These are phyloP conservation scores for Drosophila erecta DNA, from an alignment of 1,140 invertebrate species.

Conservation along the genomic window DNA sequence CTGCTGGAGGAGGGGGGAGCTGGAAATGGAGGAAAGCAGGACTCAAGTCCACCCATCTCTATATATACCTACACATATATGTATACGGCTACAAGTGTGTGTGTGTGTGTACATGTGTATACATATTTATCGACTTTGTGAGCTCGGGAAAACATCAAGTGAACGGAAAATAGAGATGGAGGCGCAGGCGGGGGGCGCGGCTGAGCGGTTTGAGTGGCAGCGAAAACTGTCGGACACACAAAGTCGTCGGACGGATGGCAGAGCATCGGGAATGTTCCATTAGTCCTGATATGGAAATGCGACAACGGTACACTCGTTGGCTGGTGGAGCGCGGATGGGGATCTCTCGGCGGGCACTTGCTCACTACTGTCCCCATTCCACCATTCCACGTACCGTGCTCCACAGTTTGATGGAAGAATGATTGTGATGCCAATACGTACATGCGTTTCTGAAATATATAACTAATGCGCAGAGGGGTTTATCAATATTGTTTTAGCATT, in stretches of 20 bases:
- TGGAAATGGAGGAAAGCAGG: neutral
- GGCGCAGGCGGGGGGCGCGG: neutral
- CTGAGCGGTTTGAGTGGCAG: conserved; percentile 61
- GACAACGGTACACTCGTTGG: neutral
- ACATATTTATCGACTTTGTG: conserved; percentile 82
- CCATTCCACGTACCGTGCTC: conserved; percentile 10
- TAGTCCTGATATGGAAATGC: conserved; percentile 67
- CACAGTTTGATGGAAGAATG: conserved; percentile 9
- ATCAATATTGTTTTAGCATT: neutral
- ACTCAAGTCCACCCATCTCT: conserved; percentile 29
- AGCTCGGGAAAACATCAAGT: conserved; percentile 80
- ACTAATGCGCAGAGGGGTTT: neutral
- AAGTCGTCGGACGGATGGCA: conserved; percentile 30
- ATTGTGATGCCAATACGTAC: neutral
- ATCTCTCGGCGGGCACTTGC: neutral
- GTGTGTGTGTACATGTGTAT: conserved; percentile 36
- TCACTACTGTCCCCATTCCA: conserved; percentile 1
- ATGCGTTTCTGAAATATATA: neutral
- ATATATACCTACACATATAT: conserved; percentile 1
- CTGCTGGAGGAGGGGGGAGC: too few species aligned
- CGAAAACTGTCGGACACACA: conserved; percentile 20
- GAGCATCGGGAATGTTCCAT: conserved; percentile 80
- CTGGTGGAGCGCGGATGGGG: neutral
- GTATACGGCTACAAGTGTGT: neutral
- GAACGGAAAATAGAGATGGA: conserved; percentile 59